These are phyloP conservation scores for Rhadina sibilatrix DNA, from an alignment of 2,113 vertebrate species.

Conservation along the genomic window DNA sequence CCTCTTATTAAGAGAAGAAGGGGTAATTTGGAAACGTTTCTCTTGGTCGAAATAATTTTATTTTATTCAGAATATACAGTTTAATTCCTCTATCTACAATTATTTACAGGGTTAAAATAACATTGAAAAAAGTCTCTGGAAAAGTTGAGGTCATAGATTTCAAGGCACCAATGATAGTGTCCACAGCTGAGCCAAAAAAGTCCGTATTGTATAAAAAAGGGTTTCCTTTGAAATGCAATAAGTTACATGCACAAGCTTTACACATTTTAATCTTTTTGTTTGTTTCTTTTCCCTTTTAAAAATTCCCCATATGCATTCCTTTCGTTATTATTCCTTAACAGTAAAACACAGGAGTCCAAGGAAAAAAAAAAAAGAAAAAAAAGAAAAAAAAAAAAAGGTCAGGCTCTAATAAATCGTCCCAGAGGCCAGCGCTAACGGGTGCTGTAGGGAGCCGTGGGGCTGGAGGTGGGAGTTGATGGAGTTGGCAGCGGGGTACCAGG, in stretches of 20 bases:
- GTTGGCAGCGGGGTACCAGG: conserved; percentile 88
- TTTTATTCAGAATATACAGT: conserved; percentile 90
- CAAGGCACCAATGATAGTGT: conserved; percentile 90
- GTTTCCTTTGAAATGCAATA: conserved; percentile 97
- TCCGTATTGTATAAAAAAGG: conserved; percentile 80
- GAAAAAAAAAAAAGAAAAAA: neutral
- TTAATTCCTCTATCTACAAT: conserved; percentile 87
- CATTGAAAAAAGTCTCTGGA: conserved; percentile 82
- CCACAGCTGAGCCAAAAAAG: conserved; percentile 83
- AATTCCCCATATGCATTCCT: conserved; percentile 86
- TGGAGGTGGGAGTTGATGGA: conserved; percentile 90
- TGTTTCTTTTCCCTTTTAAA: conserved; percentile 68
- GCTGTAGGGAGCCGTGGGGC: conserved; percentile 90
- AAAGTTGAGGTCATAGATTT: conserved; percentile 86
- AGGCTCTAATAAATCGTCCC: conserved; percentile 95
- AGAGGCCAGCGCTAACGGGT: conserved; percentile 92
- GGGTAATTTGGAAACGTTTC: conserved; percentile 31
- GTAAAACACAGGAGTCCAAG: conserved; percentile 86
- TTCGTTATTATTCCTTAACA: conserved; percentile 89
- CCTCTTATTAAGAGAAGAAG: neutral
- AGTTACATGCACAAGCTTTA: conserved; percentile 99
- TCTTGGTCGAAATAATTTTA: conserved; percentile 86
- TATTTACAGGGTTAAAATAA: conserved; percentile 86
- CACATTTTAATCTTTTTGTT: conserved; percentile 86
- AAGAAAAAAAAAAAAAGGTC: neutral